Evolutionary conservation across 2,888 invertebrate species (phyloP).

Genomic region (Tupiocoris notatus): DNA sequence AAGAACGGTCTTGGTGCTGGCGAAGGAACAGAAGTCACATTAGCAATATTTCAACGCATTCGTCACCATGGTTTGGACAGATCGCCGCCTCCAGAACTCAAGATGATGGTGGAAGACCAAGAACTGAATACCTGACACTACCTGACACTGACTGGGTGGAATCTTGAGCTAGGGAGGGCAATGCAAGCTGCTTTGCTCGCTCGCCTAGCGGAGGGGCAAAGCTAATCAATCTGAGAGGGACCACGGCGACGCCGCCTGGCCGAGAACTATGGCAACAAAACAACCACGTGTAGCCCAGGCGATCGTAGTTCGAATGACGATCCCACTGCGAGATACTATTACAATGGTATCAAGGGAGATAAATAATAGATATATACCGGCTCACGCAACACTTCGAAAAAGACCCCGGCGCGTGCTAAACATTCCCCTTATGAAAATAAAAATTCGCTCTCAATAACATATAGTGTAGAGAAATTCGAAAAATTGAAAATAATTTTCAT

Average conservation of each 20-base stretch:
- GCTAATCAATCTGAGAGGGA: slow-evolving; percentile 27
- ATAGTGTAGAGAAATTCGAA: neutral
- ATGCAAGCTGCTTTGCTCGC: neutral
- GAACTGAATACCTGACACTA: slow-evolving; percentile 17
- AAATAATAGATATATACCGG: too few species aligned
- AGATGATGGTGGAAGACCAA: neutral
- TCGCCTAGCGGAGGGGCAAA: slow-evolving; percentile 3
- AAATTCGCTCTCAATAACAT: neutral
- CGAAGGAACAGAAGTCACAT: too few species aligned
- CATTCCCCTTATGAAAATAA: neutral
- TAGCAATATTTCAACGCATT: neutral
- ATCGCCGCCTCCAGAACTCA: neutral
- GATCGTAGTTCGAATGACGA: neutral
- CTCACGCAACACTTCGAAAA: too few species aligned
- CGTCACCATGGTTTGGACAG: neutral
- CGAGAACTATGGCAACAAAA: slow-evolving; percentile 15
- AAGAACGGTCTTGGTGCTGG: too few species aligned
- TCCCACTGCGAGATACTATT: too few species aligned
- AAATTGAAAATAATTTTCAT: too few species aligned
- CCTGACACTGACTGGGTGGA: slow-evolving; percentile 21
- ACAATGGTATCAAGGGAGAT: too few species aligned
- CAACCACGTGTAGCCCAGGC: slow-evolving; percentile 21
- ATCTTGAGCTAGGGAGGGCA: neutral
- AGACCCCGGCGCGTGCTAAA: neutral
- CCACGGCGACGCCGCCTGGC: too few species aligned